These are phyloP conservation scores for Sarcophaga variegata DNA, from an alignment of 2,888 invertebrate species.

Conservation along the genomic window DNA sequence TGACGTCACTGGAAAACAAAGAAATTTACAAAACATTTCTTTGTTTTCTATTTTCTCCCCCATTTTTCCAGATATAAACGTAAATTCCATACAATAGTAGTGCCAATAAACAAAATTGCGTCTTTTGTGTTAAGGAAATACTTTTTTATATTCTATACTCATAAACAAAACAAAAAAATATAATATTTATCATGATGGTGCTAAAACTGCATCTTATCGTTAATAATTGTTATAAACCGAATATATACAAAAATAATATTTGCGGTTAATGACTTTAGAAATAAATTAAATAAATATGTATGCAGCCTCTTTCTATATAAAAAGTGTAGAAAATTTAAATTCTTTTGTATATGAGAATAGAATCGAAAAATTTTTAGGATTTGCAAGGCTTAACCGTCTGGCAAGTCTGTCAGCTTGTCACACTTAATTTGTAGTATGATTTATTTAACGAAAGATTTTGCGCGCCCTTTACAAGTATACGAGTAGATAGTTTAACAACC, in stretches of 20 bases:
- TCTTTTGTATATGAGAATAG: no score
- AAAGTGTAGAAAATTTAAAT: no score
- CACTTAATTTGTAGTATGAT: no score
- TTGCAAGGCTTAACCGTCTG: no score
- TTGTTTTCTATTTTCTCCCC: not conserved
- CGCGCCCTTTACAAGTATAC: no score
- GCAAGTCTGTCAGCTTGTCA: no score
- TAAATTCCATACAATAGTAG: not conserved
- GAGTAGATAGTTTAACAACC: no score
- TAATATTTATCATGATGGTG: no score
- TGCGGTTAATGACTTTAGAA: constrained; percentile 33
- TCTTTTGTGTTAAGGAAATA: not conserved
- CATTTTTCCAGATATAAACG: not conserved
- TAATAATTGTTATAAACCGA: not conserved
- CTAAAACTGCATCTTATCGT: not conserved
- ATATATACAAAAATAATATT: not conserved
- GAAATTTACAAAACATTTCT: constrained; percentile 21
- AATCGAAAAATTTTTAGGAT: no score
- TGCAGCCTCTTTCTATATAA: no score
- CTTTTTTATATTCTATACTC: not conserved
- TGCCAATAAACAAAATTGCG: constrained; percentile 11
- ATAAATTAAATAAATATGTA: not conserved
- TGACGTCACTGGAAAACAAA: constrained; percentile 44
- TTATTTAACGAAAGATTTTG: no score
- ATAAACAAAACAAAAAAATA: no score